Evolutionary conservation across 2,113 vertebrate species (phyloP).

Genomic region (Clinocottus analis): DNA sequence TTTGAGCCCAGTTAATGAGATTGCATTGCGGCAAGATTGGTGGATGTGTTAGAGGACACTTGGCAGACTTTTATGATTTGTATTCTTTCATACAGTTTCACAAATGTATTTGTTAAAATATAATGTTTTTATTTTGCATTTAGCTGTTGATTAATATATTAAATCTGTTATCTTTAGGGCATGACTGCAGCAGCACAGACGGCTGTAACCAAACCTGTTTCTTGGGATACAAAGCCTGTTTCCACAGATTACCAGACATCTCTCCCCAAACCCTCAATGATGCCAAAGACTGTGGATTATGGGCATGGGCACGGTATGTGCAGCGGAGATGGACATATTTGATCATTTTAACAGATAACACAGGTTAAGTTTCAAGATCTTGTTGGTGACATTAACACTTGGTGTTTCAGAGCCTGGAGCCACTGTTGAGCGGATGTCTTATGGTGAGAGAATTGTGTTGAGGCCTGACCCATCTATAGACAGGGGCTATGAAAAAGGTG

Average conservation of each 20-base stretch:
- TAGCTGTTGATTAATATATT: neutral
- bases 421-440: constrained; percentile 94
- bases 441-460: constrained; percentile 95
- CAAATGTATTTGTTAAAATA: neutral
- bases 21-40: neutral
- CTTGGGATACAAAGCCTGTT: constrained; percentile 82
- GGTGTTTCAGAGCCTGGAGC: constrained; percentile 78
- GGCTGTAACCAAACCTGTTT: constrained; percentile 23
- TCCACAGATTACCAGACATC: constrained; percentile 59
- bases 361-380: neutral
- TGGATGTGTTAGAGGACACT: neutral
- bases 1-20: neutral
- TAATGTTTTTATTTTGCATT: neutral
- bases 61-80: neutral
- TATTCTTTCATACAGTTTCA: neutral
- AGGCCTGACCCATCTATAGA: constrained; percentile 93
- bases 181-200: constrained; percentile 71
- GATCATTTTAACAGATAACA: neutral
- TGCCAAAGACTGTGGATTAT: constrained; percentile 97
- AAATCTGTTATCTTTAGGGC: constrained; percentile 54
- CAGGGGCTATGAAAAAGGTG: constrained; percentile 93
- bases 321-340: constrained; percentile 22
- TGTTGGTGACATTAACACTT: constrained; percentile 14
- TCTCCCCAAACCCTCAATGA: constrained; percentile 82
- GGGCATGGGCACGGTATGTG: constrained; percentile 88